Conservation (phyloP, 2,113 vertebrate species). For the Gobius niger region DNA sequence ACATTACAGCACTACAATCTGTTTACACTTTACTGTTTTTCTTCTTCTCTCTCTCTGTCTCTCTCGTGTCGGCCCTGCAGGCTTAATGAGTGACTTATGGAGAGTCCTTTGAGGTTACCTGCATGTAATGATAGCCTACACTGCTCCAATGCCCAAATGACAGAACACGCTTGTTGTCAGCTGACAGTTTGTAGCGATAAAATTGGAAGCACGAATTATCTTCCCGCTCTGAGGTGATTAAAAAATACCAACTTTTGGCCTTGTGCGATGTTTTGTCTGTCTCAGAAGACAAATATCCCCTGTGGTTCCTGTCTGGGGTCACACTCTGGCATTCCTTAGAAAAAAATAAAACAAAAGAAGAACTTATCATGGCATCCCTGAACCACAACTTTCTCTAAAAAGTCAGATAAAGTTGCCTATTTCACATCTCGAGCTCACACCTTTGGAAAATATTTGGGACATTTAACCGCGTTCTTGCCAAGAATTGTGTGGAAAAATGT, state of each 20-base stretch:
- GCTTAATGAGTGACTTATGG: slow-evolving; percentile 50
- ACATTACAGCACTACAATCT: neutral
- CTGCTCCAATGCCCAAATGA: slow-evolving; percentile 16
- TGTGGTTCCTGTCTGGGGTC: slow-evolving; percentile 63
- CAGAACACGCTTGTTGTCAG: slow-evolving; percentile 38
- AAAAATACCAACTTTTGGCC: slow-evolving; percentile 32
- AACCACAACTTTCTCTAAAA: slow-evolving; percentile 32
- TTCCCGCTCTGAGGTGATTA: slow-evolving; percentile 28
- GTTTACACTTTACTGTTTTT: neutral
- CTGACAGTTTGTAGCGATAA: slow-evolving; percentile 34
- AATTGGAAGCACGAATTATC: slow-evolving; percentile 44
- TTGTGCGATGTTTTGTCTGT: slow-evolving; percentile 59
- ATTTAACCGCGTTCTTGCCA: neutral
- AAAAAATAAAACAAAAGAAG: slow-evolving; percentile 47
- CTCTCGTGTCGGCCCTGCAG: slow-evolving; percentile 13
- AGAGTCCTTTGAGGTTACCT: slow-evolving; percentile 21
- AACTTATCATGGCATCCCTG: slow-evolving; percentile 41
- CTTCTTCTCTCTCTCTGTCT: slow-evolving; percentile 12
- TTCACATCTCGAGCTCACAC: slow-evolving; percentile 21
- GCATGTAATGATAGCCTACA: slow-evolving; percentile 50
- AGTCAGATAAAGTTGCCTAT: slow-evolving; percentile 35
- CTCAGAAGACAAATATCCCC: slow-evolving; percentile 46
- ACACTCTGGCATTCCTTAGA: slow-evolving; percentile 50
- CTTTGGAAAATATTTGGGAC: slow-evolving; percentile 1
- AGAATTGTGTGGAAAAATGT: neutral